Evolutionary conservation across 2,888 invertebrate genomes (phyloP).

Genomic region (Ephialtes manifestator): DNA sequence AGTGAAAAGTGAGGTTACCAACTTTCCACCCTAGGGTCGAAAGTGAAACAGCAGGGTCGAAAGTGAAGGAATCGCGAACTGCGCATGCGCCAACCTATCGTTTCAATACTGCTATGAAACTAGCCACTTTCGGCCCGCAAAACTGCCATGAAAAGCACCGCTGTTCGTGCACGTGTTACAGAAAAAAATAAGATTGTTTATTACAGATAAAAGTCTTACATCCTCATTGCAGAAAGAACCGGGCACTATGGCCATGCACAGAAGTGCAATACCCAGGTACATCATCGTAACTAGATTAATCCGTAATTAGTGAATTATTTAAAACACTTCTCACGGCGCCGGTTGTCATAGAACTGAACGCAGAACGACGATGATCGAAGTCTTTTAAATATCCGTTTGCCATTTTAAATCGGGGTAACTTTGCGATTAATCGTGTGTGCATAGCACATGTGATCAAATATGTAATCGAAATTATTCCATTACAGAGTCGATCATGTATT

Average conservation of each 20-base stretch:
- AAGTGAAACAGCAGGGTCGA: too few relatives aligned
- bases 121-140: too few relatives aligned
- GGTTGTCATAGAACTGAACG: background rate
- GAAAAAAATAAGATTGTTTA: background rate
- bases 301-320: background rate
- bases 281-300: background rate
- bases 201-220: slow-evolving; percentile 4
- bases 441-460: background rate
- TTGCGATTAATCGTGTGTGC: background rate
- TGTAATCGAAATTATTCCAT: background rate
- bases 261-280: background rate
- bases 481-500: background rate
- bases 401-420: background rate
- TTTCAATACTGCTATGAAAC: too few relatives aligned
- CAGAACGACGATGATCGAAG: background rate
- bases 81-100: too few relatives aligned
- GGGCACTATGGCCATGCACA: slow-evolving; percentile 14
- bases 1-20: too few relatives aligned
- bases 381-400: background rate
- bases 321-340: background rate
- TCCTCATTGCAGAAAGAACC: background rate
- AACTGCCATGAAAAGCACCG: too few relatives aligned
- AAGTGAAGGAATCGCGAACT: too few relatives aligned
- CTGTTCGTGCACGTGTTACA: too few relatives aligned
- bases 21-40: too few relatives aligned